Conservation (phyloP, 2,113 vertebrate genomes). For the Spea bombifrons region DNA sequence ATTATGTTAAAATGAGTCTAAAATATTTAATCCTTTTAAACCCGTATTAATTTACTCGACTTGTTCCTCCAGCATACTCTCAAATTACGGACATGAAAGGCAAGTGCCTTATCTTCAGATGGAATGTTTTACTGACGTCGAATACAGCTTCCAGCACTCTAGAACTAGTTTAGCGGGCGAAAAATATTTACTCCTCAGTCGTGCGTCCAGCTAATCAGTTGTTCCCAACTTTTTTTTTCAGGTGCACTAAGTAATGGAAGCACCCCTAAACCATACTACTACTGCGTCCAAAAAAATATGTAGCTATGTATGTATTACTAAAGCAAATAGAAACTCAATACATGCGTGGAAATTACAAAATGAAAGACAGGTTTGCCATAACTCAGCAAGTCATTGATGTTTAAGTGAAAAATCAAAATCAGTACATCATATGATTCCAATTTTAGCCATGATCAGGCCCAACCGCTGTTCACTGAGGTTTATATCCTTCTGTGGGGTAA, state of each 20-base stretch:
- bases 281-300: too few relatives aligned
- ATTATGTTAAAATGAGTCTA: neutral
- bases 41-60: neutral
- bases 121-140: conserved; percentile 14
- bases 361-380: too few relatives aligned
- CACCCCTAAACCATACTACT: too few relatives aligned
- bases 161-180: neutral
- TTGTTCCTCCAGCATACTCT: conserved; percentile 9
- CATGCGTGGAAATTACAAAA: too few relatives aligned
- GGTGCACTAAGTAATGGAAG: neutral
- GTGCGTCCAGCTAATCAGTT: neutral
- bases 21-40: neutral
- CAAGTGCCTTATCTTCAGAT: neutral
- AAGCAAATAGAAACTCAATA: too few relatives aligned
- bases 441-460: too few relatives aligned
- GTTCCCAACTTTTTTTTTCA: neutral
- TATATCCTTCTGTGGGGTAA: too few relatives aligned
- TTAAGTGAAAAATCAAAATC: too few relatives aligned
- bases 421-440: too few relatives aligned
- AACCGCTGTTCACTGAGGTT: too few relatives aligned
- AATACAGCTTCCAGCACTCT: conserved; percentile 16
- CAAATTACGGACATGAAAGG: conserved; percentile 17
- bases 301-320: too few relatives aligned
- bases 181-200: conserved; percentile 12
- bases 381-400: too few relatives aligned